phyloP scores from a whole-genome alignment of 1,140 invertebrate species.

The Agrilus planipennis region DNA sequence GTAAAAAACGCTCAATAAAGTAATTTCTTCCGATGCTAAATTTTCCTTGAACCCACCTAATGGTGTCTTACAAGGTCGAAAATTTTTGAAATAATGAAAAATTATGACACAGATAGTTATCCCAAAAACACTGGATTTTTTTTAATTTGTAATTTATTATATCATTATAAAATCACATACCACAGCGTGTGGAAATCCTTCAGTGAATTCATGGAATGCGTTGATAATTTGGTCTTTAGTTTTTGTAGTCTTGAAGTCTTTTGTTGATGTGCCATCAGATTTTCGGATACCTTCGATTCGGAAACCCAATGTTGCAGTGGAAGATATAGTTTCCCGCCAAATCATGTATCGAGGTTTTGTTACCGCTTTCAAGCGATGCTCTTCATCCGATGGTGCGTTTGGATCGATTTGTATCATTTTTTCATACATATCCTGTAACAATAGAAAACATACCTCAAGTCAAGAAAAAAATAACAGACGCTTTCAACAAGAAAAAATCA shows the following conservation, averaged over 20 bases:
- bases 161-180: constrained; percentile 41
- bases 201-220: constrained; percentile 72
- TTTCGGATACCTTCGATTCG: constrained; percentile 91
- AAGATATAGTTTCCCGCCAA: constrained; percentile 95
- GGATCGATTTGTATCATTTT: constrained; percentile 96
- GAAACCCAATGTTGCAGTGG: constrained; percentile 88
- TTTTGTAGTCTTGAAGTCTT: constrained; percentile 95
- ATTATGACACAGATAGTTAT: too few relatives aligned
- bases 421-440: constrained; percentile 86
- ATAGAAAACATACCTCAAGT: too few relatives aligned
- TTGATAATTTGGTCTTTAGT: constrained; percentile 68
- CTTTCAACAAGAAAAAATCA: too few relatives aligned
- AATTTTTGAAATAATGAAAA: too few relatives aligned
- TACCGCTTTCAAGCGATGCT: constrained; percentile 76
- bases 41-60: too few relatives aligned
- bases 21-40: too few relatives aligned
- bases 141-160: too few relatives aligned
- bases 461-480: too few relatives aligned
- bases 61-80: too few relatives aligned
- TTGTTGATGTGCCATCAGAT: constrained; percentile 74
- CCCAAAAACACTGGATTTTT: too few relatives aligned
- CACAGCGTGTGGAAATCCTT: constrained; percentile 61
- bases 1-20: too few relatives aligned
- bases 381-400: constrained; percentile 79
- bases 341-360: constrained; percentile 96